phyloP scores from a whole-genome alignment of 2,888 invertebrate genomes.

The Amiota communis region DNA sequence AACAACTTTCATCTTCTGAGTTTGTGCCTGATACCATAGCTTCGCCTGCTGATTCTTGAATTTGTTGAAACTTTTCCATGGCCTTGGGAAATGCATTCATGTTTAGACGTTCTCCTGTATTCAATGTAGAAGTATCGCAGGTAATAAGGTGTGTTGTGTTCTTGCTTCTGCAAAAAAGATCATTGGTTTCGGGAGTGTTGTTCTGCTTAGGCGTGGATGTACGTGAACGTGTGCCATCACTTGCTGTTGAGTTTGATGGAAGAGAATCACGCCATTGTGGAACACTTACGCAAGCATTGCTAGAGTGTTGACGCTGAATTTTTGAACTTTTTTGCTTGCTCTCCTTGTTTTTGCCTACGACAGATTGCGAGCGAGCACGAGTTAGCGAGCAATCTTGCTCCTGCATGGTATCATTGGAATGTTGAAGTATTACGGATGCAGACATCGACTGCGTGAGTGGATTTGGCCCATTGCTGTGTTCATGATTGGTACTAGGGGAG shows the following conservation, averaged over 20 bases:
- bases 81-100: slow-evolving; percentile 61
- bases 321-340: slow-evolving; percentile 38
- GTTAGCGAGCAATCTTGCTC: slow-evolving; percentile 64
- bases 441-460: slow-evolving; percentile 75
- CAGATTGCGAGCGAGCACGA: slow-evolving; percentile 74
- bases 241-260: slow-evolving; percentile 56
- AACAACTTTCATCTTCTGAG: slow-evolving; percentile 77
- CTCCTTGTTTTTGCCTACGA: slow-evolving; percentile 53
- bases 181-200: background rate
- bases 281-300: slow-evolving; percentile 20
- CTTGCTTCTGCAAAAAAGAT: slow-evolving; percentile 23
- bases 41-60: slow-evolving; percentile 80
- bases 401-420: slow-evolving; percentile 63
- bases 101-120: slow-evolving; percentile 61
- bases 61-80: slow-evolving; percentile 72
- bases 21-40: slow-evolving; percentile 80
- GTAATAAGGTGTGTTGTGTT: slow-evolving; percentile 63
- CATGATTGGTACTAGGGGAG: slow-evolving; percentile 37
- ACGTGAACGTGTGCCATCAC: slow-evolving; percentile 50
- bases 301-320: slow-evolving; percentile 37
- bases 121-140: slow-evolving; percentile 67
- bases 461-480: slow-evolving; percentile 57
- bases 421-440: slow-evolving; percentile 73
- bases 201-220: slow-evolving; percentile 43
- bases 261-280: slow-evolving; percentile 48